A percentile compares a stretch with the other conserved stretches of the same genome.
Evolutionary conservation across 1,140 invertebrate species (phyloP).

Genomic region (Cryptotermes secundus): DNA sequence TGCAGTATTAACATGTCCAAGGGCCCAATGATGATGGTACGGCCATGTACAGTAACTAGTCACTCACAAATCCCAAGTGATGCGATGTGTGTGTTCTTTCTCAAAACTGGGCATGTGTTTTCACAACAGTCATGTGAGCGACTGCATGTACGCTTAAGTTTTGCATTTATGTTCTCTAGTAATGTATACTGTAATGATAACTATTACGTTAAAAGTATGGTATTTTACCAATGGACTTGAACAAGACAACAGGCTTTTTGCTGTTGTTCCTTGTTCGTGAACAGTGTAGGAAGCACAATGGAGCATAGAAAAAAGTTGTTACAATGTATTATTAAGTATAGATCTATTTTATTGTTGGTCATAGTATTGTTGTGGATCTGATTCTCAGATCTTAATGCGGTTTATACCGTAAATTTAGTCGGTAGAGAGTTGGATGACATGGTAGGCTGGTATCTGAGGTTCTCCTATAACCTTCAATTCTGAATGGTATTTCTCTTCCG

Average conservation of each 20-base stretch:
- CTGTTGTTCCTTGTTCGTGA: constrained; percentile 32
- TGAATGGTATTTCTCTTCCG: neutral
- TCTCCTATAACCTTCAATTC: neutral
- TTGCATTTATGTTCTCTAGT: constrained; percentile 32
- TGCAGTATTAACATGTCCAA: neutral
- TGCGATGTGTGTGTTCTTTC: constrained; percentile 2
- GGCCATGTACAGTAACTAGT: too few relatives aligned
- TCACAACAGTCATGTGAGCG: constrained; percentile 28
- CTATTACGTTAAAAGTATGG: constrained; percentile 47
- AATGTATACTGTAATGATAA: constrained; percentile 44
- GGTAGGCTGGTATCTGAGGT: neutral
- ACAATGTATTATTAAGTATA: constrained; percentile 30
- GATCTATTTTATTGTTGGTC: constrained; percentile 30
- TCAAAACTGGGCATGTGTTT: constrained; percentile 35
- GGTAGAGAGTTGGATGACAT: neutral
- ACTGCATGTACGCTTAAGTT: constrained; percentile 35
- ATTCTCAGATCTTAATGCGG: constrained; percentile 9
- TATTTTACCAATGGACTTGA: constrained; percentile 44
- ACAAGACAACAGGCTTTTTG: neutral
- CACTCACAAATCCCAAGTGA: neutral
- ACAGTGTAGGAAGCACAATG: constrained; percentile 25
- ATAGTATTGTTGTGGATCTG: constrained; percentile 29
- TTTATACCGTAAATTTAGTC: neutral
- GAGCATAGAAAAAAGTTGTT: constrained; percentile 29
- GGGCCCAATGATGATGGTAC: neutral